These are phyloP conservation scores for Poeciliopsis paucimaculata DNA, from an alignment of 2,797 vertebrate genomes.

Conservation along the genomic window DNA sequence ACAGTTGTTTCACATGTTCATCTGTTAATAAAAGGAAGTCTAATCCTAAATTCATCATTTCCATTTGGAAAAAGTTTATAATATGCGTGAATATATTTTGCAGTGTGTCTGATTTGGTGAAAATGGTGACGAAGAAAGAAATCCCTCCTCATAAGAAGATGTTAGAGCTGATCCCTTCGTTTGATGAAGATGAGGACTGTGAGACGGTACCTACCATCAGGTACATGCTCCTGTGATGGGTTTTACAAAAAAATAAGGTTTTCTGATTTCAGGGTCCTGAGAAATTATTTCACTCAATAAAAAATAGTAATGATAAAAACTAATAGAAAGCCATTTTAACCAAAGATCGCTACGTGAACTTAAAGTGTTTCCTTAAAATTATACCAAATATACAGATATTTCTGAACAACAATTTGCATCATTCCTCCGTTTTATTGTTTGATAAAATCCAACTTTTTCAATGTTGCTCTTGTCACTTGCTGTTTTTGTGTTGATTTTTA, in stretches of 20 bases:
- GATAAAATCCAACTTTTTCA: not conserved
- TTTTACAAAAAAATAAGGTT: not conserved
- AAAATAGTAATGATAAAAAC: not conserved
- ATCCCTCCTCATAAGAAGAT: conserved; percentile 63
- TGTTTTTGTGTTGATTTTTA: not conserved
- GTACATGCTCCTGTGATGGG: conserved; percentile 69
- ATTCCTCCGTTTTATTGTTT: not conserved
- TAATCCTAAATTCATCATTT: not conserved
- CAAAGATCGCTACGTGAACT: not conserved
- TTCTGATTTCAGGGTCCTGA: not conserved
- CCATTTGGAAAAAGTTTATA: not conserved
- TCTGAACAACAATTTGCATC: not conserved
- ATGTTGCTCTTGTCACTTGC: not conserved
- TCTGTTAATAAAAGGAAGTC: not conserved
- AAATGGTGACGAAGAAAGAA: conserved; percentile 52
- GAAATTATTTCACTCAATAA: not conserved
- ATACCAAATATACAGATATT: not conserved
- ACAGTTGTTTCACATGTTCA: not conserved
- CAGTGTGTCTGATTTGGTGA: conserved; percentile 83
- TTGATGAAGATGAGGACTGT: conserved; percentile 79
- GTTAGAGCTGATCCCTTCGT: conserved; percentile 78
- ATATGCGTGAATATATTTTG: conserved; percentile 21
- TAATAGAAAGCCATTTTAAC: not conserved
- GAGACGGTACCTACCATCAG: conserved; percentile 68
- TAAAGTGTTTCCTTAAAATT: not conserved